phyloP scores from a whole-genome alignment of 1,140 invertebrate species.

The Polyergus mexicanus region DNA sequence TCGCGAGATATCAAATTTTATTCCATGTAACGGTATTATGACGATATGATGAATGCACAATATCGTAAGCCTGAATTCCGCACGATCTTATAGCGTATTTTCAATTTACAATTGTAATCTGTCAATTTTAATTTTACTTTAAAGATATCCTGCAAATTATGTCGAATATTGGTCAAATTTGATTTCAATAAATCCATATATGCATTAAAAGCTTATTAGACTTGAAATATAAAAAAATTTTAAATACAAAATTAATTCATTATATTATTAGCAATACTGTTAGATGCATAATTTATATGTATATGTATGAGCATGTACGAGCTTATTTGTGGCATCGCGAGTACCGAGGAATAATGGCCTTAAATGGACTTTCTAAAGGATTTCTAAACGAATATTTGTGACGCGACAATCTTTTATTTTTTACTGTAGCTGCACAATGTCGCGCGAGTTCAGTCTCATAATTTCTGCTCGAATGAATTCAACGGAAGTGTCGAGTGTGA shows the following conservation, averaged over 20 bases:
- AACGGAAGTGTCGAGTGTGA: background rate
- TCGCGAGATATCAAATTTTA: background rate
- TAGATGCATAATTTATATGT: too few species aligned
- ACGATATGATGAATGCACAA: background rate
- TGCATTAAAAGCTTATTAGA: background rate
- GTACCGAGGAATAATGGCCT: slow-evolving; percentile 45
- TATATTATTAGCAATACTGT: background rate
- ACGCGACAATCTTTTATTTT: slow-evolving; percentile 39
- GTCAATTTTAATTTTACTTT: background rate
- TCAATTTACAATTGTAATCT: background rate
- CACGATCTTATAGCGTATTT: background rate
- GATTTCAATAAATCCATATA: background rate
- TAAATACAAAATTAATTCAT: background rate
- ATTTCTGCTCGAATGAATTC: slow-evolving; percentile 41
- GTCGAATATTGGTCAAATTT: too few species aligned
- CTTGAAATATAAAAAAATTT: background rate
- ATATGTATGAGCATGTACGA: background rate
- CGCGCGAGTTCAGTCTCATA: slow-evolving; percentile 3
- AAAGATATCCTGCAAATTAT: background rate
- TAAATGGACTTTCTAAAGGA: slow-evolving; percentile 70
- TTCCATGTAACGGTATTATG: background rate
- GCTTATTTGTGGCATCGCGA: background rate
- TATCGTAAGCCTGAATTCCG: background rate
- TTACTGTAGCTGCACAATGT: background rate
- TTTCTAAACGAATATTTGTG: slow-evolving; percentile 48